Base-by-base conservation (phyloP, 1,140 invertebrate species). In the Alviniconcha marisindica region DNA sequence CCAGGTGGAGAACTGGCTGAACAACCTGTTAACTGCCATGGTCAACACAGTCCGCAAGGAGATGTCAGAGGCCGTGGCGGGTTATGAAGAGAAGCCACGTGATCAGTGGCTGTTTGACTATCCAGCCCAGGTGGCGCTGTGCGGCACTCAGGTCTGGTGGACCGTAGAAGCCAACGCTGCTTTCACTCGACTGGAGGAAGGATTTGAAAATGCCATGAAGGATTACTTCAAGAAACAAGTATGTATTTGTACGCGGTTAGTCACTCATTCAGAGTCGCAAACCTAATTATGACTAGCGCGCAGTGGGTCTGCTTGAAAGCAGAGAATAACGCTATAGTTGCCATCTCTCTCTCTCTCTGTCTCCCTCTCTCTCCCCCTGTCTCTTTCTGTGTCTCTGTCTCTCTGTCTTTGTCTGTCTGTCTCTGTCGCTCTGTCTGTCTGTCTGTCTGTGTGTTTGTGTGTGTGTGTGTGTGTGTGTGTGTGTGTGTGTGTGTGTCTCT, bases 101-200 rank as follows among this genome's bases (percentile, higher is more conserved):
- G 98, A 99, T 87, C 96, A 97, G 90, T 99, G 98, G 98, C 93
- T 99, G 15, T 98, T 98, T 91, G 97, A 99, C 91, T 99, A 97
- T 93, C 97, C 97, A 82, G 98, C 98, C 2, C 93, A 93, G 88
- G 84, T 85, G 40, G 97, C 97, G 0, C 94, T 99, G 14, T 98
- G 97, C 91, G 97, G 97, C 5, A 97, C 97, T 7, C 98, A 99
- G 94, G 99, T 99, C 86, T 99, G 97, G 96, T 99, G 98, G 98
- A 97, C 97, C 0, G 96, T 97, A 21, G 98, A 99, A 94, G 97
- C 99, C 0, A 97, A 97, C 90, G 95, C 96, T 79, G 97, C 97
- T 0, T 98, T 98, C 90, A 94, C 95, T 1, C 95, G 97, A 87
- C 93, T 98, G 42, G 97, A 98, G 94, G 97, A 98, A 94, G 98